Conservation (phyloP, 1,140 invertebrate genomes). For the Drosophila suzukii region DNA sequence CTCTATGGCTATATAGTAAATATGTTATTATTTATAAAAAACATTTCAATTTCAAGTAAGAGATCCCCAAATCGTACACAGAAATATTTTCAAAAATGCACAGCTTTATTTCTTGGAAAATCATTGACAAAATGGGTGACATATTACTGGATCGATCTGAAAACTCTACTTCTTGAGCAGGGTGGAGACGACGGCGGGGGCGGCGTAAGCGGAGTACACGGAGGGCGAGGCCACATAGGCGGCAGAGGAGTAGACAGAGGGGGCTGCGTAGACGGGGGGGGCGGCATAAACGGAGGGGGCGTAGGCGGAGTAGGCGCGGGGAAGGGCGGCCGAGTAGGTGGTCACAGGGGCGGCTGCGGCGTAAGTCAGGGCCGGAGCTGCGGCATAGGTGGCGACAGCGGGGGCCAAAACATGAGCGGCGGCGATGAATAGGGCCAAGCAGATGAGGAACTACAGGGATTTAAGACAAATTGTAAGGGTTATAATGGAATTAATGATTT, state of each 20-base stretch:
- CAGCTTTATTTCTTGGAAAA: constrained; percentile 55
- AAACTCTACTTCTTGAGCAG: constrained; percentile 65
- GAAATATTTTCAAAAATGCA: constrained; percentile 23
- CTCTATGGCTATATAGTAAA: too few species aligned
- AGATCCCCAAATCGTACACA: too few species aligned
- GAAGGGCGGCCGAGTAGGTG: constrained; percentile 47
- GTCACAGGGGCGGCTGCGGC: constrained; percentile 43
- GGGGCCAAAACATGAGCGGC: constrained; percentile 69
- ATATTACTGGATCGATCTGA: constrained; percentile 25
- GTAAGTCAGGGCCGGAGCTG: constrained; percentile 68
- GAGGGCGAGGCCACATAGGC: constrained; percentile 30
- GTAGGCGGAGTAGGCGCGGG: constrained; percentile 47
- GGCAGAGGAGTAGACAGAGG: constrained; percentile 46
- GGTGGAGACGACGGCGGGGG: constrained; percentile 63
- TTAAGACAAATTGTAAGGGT: not conserved
- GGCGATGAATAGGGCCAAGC: constrained; percentile 69
- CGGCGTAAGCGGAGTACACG: constrained; percentile 58
- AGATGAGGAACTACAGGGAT: constrained; percentile 63
- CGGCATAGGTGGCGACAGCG: constrained; percentile 66
- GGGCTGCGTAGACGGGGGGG: constrained; percentile 53
- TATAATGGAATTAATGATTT: not conserved
- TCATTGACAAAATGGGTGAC: constrained; percentile 21
- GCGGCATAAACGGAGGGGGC: constrained; percentile 58
- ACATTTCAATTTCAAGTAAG: too few species aligned
- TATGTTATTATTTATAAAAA: too few species aligned